Conservation (phyloP, 2,888 invertebrate species). For the Zygothrica quintamaculata region DNA sequence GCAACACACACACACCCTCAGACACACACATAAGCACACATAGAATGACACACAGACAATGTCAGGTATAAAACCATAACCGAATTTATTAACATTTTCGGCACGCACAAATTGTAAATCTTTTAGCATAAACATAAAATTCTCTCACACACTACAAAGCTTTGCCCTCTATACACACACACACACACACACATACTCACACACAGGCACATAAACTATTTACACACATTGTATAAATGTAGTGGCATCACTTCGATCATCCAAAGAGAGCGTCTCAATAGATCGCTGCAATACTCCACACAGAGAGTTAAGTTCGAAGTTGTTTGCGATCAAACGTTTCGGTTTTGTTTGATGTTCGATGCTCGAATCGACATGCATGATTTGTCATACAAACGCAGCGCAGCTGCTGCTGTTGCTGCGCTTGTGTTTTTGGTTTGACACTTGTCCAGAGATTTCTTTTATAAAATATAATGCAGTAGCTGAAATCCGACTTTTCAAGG, state of each 20-base stretch:
- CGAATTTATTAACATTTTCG: constrained; percentile 75
- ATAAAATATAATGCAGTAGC: too few species aligned
- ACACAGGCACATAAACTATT: constrained; percentile 2
- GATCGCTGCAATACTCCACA: background rate
- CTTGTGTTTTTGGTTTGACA: constrained; percentile 20
- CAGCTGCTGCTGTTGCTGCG: constrained; percentile 6
- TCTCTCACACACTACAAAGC: constrained; percentile 37
- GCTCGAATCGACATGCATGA: constrained; percentile 16
- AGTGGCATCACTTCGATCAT: constrained; percentile 41
- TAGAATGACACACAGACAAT: background rate
- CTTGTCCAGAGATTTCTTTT: too few species aligned
- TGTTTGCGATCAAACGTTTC: constrained; percentile 8
- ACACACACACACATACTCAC: constrained; percentile 4
- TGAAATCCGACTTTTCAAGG: too few species aligned
- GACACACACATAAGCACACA: background rate
- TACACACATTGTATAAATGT: constrained; percentile 33
- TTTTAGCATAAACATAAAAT: constrained; percentile 74
- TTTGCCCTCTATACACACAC: constrained; percentile 31
- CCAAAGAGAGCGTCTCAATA: constrained; percentile 19
- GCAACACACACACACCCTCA: constrained; percentile 12
- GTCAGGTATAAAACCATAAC: constrained; percentile 56
- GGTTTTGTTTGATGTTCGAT: constrained; percentile 16
- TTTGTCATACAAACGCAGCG: background rate
- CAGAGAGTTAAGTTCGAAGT: constrained; percentile 3
- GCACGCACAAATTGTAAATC: constrained; percentile 78